Conservation (phyloP, 2,797 vertebrate genomes). For the Lithobates pipiens region DNA sequence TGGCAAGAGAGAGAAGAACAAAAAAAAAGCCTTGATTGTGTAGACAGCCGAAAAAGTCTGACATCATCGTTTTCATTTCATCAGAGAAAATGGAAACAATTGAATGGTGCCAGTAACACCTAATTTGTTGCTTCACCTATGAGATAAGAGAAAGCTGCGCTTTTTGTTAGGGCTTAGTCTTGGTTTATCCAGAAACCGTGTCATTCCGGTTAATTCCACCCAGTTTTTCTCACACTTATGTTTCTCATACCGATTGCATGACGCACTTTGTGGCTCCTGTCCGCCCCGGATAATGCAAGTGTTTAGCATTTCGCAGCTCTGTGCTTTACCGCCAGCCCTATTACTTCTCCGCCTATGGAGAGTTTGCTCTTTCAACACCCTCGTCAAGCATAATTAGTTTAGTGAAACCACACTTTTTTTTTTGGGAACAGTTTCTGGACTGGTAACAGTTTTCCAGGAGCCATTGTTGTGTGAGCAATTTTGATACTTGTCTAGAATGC, state of each 20-base stretch:
- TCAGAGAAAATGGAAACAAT: background rate
- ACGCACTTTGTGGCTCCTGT: constrained; percentile 5
- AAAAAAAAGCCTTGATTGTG: no score
- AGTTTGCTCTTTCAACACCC: constrained; percentile 32
- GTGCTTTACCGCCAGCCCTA: background rate
- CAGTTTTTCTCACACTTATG: background rate
- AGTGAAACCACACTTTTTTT: constrained; percentile 11
- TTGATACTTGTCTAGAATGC: no score
- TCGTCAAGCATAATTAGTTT: constrained; percentile 17
- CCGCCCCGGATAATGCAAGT: constrained; percentile 7
- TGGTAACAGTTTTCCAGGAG: background rate
- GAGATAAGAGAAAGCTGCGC: background rate
- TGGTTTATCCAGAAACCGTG: background rate
- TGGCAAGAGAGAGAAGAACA: no score
- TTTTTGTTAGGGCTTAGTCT: background rate
- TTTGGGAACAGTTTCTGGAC: background rate
- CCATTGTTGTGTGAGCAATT: background rate
- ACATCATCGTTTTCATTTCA: background rate
- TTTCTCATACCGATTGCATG: constrained; percentile 19
- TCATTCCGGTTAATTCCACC: background rate
- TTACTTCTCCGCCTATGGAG: background rate
- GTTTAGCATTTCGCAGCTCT: constrained; percentile 20
- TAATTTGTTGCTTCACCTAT: background rate
- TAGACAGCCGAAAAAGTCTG: background rate
- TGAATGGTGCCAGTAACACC: background rate